Evolutionary conservation across 2,113 vertebrate species (phyloP).

Genomic region (Oreochromis spilurus): DNA sequence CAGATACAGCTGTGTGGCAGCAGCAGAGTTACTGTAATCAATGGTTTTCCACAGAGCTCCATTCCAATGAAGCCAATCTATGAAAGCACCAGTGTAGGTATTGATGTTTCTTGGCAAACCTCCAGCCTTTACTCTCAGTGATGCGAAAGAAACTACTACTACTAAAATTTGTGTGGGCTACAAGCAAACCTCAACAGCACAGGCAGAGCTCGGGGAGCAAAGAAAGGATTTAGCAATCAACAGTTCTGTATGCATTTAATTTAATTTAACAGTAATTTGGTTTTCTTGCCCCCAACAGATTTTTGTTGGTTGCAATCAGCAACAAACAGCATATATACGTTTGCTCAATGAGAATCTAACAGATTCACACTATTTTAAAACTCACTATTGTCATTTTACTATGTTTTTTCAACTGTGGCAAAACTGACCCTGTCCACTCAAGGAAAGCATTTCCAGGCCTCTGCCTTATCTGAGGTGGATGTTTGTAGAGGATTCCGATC

Average conservation of each 20-base stretch:
- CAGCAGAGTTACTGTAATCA: background rate
- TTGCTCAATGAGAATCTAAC: background rate
- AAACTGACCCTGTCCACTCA: background rate
- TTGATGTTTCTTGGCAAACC: constrained; percentile 22
- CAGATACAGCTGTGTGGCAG: background rate
- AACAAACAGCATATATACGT: background rate
- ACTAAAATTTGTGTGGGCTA: background rate
- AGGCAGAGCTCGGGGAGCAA: background rate
- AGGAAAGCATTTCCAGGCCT: background rate
- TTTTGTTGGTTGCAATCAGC: background rate
- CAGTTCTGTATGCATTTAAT: background rate
- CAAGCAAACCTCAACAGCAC: constrained; percentile 10
- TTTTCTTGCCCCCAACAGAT: background rate
- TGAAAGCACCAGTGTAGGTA: background rate
- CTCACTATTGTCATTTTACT: background rate
- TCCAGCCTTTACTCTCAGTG: background rate
- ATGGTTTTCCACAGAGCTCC: constrained; percentile 7
- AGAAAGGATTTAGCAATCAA: constrained; percentile 6
- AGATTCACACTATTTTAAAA: background rate
- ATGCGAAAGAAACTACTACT: constrained; percentile 6
- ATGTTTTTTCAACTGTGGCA: background rate
- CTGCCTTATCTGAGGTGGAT: constrained; percentile 11
- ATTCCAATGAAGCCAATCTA: constrained; percentile 21
- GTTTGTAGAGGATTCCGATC: constrained; percentile 22
- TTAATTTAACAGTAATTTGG: background rate